phyloP scores from a whole-genome alignment of 2,113 vertebrate genomes.

The Tragelaphus strepsiceros region DNA sequence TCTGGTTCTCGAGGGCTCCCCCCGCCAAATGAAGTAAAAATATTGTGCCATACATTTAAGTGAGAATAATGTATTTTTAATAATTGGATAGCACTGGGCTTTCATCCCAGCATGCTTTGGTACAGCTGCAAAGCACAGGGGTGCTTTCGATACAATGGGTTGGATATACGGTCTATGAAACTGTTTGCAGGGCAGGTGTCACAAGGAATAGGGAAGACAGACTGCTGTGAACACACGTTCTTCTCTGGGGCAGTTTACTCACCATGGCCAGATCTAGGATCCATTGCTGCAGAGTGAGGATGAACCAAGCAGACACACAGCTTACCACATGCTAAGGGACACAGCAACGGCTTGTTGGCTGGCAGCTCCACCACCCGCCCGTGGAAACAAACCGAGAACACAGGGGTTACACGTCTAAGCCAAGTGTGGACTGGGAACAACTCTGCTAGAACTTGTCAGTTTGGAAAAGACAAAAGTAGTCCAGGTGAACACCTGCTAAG shows the following conservation, averaged over 20 bases:
- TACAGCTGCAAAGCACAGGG: neutral
- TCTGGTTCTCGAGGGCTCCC: neutral
- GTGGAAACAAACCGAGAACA: neutral
- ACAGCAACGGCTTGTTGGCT: neutral
- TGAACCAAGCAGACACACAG: conserved; percentile 86
- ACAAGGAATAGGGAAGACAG: neutral
- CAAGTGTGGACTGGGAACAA: fast-evolving
- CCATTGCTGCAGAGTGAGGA: conserved; percentile 88
- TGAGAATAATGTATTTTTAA: neutral
- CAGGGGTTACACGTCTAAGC: neutral
- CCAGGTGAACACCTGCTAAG: neutral
- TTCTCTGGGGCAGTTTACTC: conserved; percentile 68
- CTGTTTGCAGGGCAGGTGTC: neutral
- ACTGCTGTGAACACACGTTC: neutral
- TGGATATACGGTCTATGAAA: neutral
- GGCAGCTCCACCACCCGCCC: fast-evolving
- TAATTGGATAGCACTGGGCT: neutral
- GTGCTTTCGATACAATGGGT: neutral
- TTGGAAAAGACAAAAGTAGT: neutral
- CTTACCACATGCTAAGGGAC: conserved; percentile 79
- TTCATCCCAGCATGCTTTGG: neutral
- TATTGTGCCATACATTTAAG: neutral
- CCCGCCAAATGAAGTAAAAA: neutral
- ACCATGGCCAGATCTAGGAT: conserved; percentile 93
- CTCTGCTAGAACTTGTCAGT: neutral